Evolutionary conservation across 2,888 invertebrate species (phyloP), one percentile per base, ranked within the genome.

Genomic region (Macrosiphum euphorbiae): DNA sequence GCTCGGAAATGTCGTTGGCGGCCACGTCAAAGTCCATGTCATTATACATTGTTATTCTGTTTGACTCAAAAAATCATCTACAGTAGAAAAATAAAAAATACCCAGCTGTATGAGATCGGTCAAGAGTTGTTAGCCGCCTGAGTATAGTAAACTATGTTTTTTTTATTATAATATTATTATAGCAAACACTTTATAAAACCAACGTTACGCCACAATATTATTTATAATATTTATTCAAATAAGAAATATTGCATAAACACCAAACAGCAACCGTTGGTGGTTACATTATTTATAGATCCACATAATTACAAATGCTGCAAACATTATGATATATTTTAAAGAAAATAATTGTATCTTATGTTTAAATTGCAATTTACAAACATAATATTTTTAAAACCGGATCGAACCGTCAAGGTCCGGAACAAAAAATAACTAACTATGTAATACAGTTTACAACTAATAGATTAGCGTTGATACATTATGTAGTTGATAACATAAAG

Each of bases 11-110:
- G 10, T 93, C 88, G 8, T 5, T 47, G 44, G n/a, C 89, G 1
- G 67, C 47, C 13, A 13, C 88, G 16, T 89, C 78, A 44, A 93
- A 89, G 8, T 89, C 92, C n/a, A 10, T 24, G 28, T 88, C 44
- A 58, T 88, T 84, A 44, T 20, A 35, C 88, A 88, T 92, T 35
- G 41, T 86, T 28, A n/a, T 35, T 35, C 78, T 78, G 35, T 35
- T 35, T 20, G 7, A 35, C n/a, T 78, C 1, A 35, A 78, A 35
- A 78, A 78, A 78, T 35, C 20, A 20, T 35, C 4, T 78, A 55
- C 55, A 20, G 35, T 2, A n/a, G 67, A 7, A 16, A 67, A 67
- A 35, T 78, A 35, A 35, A 35, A 41, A 35, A 78, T 20, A 20
- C 78, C 8, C 35, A 35, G 78, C 8, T 8, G 20, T 78, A 20